Percentiles rank a stretch among this genome's conserved stretches.
Conservation (phyloP, 37 sponge, comb jelly and placozoan species). For the Dysidea cf. avara region DNA sequence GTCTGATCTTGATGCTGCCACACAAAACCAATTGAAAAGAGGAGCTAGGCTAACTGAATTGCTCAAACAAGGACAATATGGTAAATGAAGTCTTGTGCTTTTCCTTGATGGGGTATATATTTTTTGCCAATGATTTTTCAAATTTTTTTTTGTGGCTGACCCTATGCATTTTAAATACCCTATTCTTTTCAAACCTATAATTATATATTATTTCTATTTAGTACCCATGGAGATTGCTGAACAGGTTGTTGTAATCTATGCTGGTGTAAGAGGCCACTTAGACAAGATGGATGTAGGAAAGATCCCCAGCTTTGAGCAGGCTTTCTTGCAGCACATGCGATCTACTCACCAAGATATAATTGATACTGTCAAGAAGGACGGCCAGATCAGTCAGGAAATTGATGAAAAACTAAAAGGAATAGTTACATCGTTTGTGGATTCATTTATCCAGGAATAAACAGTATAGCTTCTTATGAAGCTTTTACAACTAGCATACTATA, state of each 20-base stretch:
- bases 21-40: constrained; percentile 93
- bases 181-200: too few species aligned
- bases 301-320: constrained; percentile 91
- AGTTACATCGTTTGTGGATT: constrained; percentile 82
- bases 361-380: constrained; percentile 82
- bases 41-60: constrained; percentile 99
- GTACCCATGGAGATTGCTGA: constrained; percentile 97
- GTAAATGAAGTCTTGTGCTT: constrained; percentile 21
- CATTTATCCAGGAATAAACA: constrained; percentile 41
- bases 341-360: constrained; percentile 84
- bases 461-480: too few species aligned
- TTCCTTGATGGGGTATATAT: too few species aligned
- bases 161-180: constrained; percentile 1
- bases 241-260: constrained; percentile 95
- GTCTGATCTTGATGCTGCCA: constrained; percentile 96
- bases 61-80: constrained; percentile 98
- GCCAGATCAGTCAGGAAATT: constrained; percentile 81
- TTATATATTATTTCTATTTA: constrained; percentile 50
- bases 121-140: too few species aligned
- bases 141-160: not conserved
- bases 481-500: too few species aligned
- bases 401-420: constrained; percentile 85
- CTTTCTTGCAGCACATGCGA: constrained; percentile 91
- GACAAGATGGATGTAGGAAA: constrained; percentile 92
- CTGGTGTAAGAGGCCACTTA: constrained; percentile 94